Evolutionary conservation across 1,140 invertebrate species (phyloP).

Genomic region (Leptinotarsa undecemlineata): DNA sequence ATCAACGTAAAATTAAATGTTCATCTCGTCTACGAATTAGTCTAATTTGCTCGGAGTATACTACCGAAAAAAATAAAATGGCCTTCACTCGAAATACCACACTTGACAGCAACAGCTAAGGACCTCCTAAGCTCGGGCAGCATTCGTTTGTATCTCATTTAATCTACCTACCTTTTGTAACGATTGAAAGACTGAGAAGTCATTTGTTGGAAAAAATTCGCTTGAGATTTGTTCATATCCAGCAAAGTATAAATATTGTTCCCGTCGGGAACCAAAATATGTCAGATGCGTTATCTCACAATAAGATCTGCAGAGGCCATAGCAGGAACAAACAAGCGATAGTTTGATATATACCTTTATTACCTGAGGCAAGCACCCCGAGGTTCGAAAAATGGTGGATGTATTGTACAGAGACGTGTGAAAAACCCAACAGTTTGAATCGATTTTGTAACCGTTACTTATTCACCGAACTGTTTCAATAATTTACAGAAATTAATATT

Average conservation of each 20-base stretch:
- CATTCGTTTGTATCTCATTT: constrained; percentile 31
- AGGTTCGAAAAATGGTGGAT: constrained; percentile 5
- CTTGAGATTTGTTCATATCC: no score
- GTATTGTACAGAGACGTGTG: background rate
- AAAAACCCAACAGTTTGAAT: background rate
- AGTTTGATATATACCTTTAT: constrained; percentile 35
- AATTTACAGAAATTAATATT: background rate
- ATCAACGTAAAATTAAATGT: no score
- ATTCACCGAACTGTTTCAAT: no score
- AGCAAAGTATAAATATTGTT: constrained; percentile 34
- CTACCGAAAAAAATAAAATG: constrained; percentile 32
- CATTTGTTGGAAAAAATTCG: constrained; percentile 28
- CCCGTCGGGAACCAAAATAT: constrained; percentile 35
- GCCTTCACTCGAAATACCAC: constrained; percentile 39
- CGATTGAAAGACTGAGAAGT: constrained; percentile 21
- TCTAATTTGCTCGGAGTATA: background rate
- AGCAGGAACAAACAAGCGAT: constrained; percentile 32
- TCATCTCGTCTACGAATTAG: background rate
- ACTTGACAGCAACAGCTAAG: constrained; percentile 28
- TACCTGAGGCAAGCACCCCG: constrained; percentile 35
- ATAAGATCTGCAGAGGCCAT: constrained; percentile 21
- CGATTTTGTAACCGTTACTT: background rate
- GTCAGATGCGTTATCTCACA: constrained; percentile 37
- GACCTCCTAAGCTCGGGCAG: constrained; percentile 31
- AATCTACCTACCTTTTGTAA: constrained; percentile 22